Evolutionary conservation across 2,888 invertebrate genomes (phyloP).

Genomic region (Sceliomorpha sp.): DNA sequence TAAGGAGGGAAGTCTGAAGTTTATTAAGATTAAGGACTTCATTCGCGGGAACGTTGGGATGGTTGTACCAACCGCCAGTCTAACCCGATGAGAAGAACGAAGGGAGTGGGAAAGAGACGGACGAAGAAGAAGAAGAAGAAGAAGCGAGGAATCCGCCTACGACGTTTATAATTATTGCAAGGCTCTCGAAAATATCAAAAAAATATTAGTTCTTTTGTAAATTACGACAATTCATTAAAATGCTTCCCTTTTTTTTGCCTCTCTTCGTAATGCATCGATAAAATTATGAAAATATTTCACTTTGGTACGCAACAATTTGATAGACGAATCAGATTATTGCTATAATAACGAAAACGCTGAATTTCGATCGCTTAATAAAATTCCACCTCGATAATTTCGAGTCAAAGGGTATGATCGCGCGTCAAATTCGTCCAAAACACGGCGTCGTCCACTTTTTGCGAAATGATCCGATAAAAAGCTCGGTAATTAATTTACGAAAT

Average conservation of each 20-base stretch:
- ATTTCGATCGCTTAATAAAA: too few relatives aligned
- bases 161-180: constrained; percentile 48
- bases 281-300: too few relatives aligned
- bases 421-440: too few relatives aligned
- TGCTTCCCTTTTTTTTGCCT: constrained; percentile 2
- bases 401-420: too few relatives aligned
- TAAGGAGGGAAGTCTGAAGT: constrained; percentile 67
- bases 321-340: too few relatives aligned
- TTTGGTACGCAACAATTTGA: too few relatives aligned
- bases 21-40: constrained; percentile 79
- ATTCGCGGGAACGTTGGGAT: constrained; percentile 72
- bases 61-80: constrained; percentile 25
- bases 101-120: constrained; percentile 37
- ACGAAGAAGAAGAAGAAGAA: too few relatives aligned
- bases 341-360: too few relatives aligned
- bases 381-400: too few relatives aligned
- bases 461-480: too few relatives aligned
- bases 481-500: too few relatives aligned
- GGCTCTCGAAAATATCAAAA: constrained; percentile 27
- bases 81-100: constrained; percentile 26
- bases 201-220: constrained; percentile 1
- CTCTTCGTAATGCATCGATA: background rate
- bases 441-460: too few relatives aligned
- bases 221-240: background rate
- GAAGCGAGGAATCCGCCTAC: constrained; percentile 36